Evolutionary conservation across 2,888 invertebrate genomes (phyloP).

Genomic region (Zele albiditarsus): DNA sequence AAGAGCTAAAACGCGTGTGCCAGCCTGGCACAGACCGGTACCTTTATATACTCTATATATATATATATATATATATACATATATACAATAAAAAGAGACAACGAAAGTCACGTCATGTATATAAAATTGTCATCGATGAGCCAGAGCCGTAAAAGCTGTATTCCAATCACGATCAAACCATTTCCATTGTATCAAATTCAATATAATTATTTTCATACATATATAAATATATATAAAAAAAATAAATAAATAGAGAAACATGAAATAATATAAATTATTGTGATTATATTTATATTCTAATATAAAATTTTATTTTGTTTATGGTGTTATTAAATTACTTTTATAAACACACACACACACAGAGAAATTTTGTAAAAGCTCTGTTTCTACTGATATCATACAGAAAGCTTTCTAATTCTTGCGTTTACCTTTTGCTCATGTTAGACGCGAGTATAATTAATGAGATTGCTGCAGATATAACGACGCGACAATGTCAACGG

Average conservation of each 20-base stretch:
- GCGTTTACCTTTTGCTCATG: constrained; percentile 29
- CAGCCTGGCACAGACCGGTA: constrained; percentile 40
- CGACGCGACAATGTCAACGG: constrained; percentile 42
- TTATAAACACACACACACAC: not conserved
- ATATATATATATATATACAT: not conserved
- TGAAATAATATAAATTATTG: not conserved
- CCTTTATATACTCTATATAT: constrained; percentile 10
- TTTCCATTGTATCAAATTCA: not conserved
- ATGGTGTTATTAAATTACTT: not conserved
- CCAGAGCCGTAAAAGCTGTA: not conserved
- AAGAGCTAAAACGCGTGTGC: constrained; percentile 26
- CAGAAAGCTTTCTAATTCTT: not conserved
- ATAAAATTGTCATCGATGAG: constrained; percentile 6
- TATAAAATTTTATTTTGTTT: not conserved
- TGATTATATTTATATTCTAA: not conserved
- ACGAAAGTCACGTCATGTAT: constrained; percentile 16
- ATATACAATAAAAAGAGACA: not conserved
- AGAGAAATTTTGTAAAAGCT: not conserved
- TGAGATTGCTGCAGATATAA: constrained; percentile 49
- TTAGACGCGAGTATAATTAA: constrained; percentile 51
- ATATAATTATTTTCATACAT: not conserved
- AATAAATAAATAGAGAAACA: not conserved
- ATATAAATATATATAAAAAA: not conserved
- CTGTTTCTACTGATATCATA: not conserved
- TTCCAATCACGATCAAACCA: not conserved